Conservation (phyloP, 2,888 invertebrate species). For the Drosophila merina region DNA sequence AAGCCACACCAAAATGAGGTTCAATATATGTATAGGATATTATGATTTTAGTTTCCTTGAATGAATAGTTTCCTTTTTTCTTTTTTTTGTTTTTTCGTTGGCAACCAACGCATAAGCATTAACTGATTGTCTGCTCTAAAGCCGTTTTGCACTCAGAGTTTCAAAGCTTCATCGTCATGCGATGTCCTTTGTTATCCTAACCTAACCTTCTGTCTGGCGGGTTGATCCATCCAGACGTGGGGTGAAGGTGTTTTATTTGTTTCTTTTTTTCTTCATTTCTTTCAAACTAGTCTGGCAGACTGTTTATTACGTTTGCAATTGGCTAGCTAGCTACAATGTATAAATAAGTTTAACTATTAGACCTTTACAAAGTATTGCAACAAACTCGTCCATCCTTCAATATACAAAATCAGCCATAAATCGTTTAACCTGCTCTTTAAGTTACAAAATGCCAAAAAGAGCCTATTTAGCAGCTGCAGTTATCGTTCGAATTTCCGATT, state of each 20-base stretch:
- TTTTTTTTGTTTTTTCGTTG: constrained; percentile 1
- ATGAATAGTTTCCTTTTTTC: constrained; percentile 25
- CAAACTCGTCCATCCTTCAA: constrained; percentile 52
- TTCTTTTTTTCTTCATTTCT: neutral
- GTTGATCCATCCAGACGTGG: neutral
- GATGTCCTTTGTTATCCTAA: constrained; percentile 21
- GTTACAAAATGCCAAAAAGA: constrained; percentile 71
- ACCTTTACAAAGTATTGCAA: constrained; percentile 75
- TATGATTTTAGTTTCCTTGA: constrained; percentile 1
- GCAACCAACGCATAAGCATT: constrained; percentile 23
- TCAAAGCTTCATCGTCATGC: constrained; percentile 57
- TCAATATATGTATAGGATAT: constrained; percentile 18
- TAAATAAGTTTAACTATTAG: constrained; percentile 66
- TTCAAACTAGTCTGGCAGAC: constrained; percentile 28
- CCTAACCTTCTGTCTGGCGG: constrained; percentile 4
- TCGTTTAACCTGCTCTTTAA: constrained; percentile 67
- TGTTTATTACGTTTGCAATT: constrained; percentile 53
- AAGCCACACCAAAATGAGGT: constrained; percentile 64
- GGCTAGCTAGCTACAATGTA: constrained; percentile 74
- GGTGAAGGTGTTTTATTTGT: neutral
- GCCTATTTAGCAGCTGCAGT: constrained; percentile 49
- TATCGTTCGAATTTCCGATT: constrained; percentile 69
- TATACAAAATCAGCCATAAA: constrained; percentile 72
- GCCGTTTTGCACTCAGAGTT: constrained; percentile 60
- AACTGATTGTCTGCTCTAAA: constrained; percentile 65